Evolutionary conservation across 2,888 invertebrate genomes (phyloP).

Genomic region (Phortica okadai): DNA sequence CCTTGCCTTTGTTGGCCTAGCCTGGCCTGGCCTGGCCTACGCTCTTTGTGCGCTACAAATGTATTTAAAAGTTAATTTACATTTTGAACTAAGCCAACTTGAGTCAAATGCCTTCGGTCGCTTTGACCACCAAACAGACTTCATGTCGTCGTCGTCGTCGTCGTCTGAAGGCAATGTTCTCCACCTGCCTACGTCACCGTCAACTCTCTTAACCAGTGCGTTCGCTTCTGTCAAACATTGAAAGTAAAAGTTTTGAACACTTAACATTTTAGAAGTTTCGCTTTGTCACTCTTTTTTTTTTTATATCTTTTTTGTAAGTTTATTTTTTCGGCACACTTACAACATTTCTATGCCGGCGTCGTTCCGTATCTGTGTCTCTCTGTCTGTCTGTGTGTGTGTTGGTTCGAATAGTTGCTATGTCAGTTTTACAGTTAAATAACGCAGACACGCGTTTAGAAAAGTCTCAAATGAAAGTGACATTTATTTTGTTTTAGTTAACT

Average conservation of each 20-base stretch:
- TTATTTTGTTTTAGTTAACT: background rate
- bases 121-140: background rate
- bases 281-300: background rate
- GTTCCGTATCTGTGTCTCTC: background rate
- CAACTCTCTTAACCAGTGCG: background rate
- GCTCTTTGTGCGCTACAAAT: background rate
- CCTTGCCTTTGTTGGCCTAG: background rate
- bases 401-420: background rate
- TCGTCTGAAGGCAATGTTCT: too few relatives aligned
- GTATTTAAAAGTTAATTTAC: constrained; percentile 23
- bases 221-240: constrained; percentile 41
- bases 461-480: constrained; percentile 24
- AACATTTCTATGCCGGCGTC: background rate
- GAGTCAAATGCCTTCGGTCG: background rate
- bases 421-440: constrained; percentile 16
- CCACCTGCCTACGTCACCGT: background rate
- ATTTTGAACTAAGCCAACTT: constrained; percentile 23
- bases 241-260: constrained; percentile 68
- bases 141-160: too few relatives aligned
- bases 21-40: background rate
- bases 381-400: constrained; percentile 6
- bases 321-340: background rate
- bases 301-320: background rate
- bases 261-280: constrained; percentile 66
- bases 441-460: constrained; percentile 15